Conservation (phyloP, 2,888 invertebrate genomes). For the Chrysolina oricalcia region DNA sequence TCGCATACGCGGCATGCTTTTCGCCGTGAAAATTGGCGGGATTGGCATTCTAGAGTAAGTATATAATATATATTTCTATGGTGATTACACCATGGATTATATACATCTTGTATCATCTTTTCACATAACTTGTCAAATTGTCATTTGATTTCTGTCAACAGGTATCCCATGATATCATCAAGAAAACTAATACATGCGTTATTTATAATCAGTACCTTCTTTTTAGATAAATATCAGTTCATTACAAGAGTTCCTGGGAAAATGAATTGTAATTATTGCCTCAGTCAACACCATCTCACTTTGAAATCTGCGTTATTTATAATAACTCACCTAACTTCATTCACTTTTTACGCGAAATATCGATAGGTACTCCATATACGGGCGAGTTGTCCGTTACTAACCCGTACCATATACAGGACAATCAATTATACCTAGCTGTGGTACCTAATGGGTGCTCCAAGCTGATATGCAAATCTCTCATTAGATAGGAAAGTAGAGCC, state of each 20-base stretch:
- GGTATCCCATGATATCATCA: not conserved
- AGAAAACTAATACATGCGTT: not conserved
- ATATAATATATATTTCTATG: too few species aligned
- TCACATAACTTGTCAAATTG: too few species aligned
- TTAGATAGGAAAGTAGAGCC: conserved; percentile 11
- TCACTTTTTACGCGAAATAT: not conserved
- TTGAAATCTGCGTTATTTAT: not conserved
- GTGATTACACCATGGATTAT: too few species aligned
- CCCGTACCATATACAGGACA: conserved; percentile 16
- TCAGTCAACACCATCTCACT: not conserved
- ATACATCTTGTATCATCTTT: too few species aligned
- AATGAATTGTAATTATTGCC: not conserved
- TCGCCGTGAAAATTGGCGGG: too few species aligned
- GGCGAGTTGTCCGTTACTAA: conserved; percentile 13
- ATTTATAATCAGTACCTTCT: not conserved
- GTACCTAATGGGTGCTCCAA: conserved; percentile 17
- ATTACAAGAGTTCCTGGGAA: not conserved
- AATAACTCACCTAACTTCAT: conserved; percentile 1
- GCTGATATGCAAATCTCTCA: conserved; percentile 26
- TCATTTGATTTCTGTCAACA: too few species aligned
- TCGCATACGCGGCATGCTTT: too few species aligned
- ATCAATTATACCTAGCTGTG: conserved; percentile 22
- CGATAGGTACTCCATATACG: not conserved
- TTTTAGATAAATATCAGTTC: not conserved
- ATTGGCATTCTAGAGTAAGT: too few species aligned